Evolutionary conservation across 2,888 invertebrate genomes (phyloP), one percentile per base, ranked within the genome.

Genomic region (Pterobdella sp.): DNA sequence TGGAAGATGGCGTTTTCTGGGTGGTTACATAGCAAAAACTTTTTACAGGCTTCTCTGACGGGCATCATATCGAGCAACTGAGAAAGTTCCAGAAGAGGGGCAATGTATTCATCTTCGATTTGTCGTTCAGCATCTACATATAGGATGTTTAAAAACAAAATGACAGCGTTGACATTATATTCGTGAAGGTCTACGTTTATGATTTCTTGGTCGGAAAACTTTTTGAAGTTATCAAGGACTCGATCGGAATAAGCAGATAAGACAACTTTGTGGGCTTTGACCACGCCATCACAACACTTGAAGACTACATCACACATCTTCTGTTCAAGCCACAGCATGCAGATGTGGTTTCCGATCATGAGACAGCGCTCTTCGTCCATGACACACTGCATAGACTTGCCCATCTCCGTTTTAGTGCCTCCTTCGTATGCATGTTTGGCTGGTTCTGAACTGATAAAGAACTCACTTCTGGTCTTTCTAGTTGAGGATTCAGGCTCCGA

Each of bases 181-280:
- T 77, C 75, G 1, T 77, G 75, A 0, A 80, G 56, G 60, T 78
- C 76, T 26, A 78, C 75, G 60, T 77, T 77, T 22, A 76, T 67
- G 22, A 76, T 68, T 10, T 76, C 75, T 18, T 52, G 69, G 0
- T 72, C 74, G 1, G 69, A 56, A 68, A 74, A 75, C 63, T 68
- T 72, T 65, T 73, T 70, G 37, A 75, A 76, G 1, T 76, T 72
- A 35, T 72, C 71, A 1, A 78, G 74, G 72, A 79, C 78, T 10
- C 76, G 74, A 65, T 78, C 77, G 67, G 80, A 79, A 71, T 76
- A 74, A 0, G 79, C 79, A 0, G 79, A 80, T 34, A 80, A 72
- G 7, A 79, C 79, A 29, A 80, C 74, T 37, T 78, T 79, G 72
- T 80, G 80, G 10, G 78, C 79, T 37, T 74, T 32, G 1, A 73